Conservation (phyloP, 2,113 vertebrate species). For the Psephotus haematonotus region DNA sequence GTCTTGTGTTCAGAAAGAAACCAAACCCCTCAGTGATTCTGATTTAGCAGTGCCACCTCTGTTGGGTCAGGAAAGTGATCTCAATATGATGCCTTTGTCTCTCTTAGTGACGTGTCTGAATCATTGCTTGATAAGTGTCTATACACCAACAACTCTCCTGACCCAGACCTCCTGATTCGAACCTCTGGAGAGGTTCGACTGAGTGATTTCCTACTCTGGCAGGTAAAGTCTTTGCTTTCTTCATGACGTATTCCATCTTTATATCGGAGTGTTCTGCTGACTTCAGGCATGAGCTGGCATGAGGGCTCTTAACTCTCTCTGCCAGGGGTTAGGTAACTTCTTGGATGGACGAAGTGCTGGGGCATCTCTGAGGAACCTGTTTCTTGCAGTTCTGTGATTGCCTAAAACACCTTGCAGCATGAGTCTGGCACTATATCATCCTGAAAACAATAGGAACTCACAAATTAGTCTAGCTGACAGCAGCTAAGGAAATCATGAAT, state of each 20-base stretch:
- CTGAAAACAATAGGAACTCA: not conserved
- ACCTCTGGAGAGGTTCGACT: conserved; percentile 97
- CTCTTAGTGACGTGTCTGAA: conserved; percentile 89
- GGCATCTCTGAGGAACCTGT: not conserved
- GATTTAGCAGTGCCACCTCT: not conserved
- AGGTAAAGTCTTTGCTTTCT: conserved; percentile 77
- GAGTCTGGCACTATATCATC: not conserved
- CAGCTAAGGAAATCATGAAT: not conserved
- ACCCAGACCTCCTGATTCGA: conserved; percentile 94
- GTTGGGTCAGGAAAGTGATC: not conserved
- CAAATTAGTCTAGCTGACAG: not conserved
- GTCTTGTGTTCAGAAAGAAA: not conserved
- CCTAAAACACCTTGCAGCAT: not conserved
- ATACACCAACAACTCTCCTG: conserved; percentile 91
- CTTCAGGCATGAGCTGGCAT: not conserved
- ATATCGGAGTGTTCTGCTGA: not conserved
- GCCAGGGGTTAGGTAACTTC: not conserved
- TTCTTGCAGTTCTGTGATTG: not conserved
- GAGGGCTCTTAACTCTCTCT: not conserved
- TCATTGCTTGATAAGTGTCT: conserved; percentile 89
- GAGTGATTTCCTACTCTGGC: conserved; percentile 98
- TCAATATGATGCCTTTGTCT: conserved; percentile 13
- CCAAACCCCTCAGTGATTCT: not conserved
- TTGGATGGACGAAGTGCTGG: not conserved
- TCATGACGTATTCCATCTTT: not conserved